A percentile compares a stretch with the other conserved stretches of the same genome.
Evolutionary conservation across 2,113 vertebrate genomes (phyloP).

Genomic region (Spheniscus mendiculus): DNA sequence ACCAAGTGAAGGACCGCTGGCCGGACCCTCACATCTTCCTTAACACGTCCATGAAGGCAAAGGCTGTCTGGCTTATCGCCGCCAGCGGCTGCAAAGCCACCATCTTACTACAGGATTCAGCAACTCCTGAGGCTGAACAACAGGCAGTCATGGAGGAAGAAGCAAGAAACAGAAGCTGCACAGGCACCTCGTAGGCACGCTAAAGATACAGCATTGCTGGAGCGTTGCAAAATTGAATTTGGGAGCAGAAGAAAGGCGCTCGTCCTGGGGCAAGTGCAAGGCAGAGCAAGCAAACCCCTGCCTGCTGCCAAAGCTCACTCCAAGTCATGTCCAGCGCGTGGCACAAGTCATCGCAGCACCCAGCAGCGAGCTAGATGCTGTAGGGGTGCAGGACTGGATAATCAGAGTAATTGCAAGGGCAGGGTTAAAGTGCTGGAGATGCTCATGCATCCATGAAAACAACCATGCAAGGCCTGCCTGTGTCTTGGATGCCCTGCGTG

Average conservation of each 20-base stretch:
- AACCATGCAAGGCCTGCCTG: fast-evolving
- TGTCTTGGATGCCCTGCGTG: fast-evolving
- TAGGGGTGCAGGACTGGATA: background rate
- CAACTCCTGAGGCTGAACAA: background rate
- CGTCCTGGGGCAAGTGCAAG: background rate
- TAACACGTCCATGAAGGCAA: background rate
- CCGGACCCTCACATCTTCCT: background rate
- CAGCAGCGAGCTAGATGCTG: background rate
- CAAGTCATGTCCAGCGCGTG: fast-evolving
- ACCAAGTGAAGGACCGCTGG: fast-evolving
- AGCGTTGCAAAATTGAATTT: too few species aligned
- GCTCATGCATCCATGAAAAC: fast-evolving
- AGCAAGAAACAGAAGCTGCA: background rate
- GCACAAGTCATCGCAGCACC: fast-evolving
- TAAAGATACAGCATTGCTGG: fast-evolving
- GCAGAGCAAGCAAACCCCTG: background rate
- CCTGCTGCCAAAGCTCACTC: background rate
- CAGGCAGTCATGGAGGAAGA: background rate
- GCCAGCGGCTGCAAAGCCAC: background rate
- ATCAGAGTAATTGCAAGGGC: background rate
- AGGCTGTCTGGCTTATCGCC: fast-evolving
- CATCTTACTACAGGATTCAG: background rate
- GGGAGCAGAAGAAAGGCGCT: background rate
- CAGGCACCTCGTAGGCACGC: fast-evolving
- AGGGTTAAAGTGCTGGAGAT: background rate